Conservation (phyloP, 2,113 vertebrate species). For the Crotalus tigris region DNA sequence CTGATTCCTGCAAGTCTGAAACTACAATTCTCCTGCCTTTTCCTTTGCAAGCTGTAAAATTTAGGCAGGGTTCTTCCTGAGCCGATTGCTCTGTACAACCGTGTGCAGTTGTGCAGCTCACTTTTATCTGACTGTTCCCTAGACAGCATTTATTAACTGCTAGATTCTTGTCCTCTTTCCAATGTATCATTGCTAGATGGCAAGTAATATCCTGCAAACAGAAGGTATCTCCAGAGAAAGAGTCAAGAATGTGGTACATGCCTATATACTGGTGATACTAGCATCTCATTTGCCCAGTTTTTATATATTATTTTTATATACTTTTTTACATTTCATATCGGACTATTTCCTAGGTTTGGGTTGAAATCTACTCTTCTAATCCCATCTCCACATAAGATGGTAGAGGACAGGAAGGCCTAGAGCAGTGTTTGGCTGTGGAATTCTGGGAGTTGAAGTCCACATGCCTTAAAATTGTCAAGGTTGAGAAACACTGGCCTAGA, state of each 20-base stretch:
- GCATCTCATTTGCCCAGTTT: slow-evolving; percentile 22
- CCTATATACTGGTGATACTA: slow-evolving; percentile 30
- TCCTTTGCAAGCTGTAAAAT: not conserved
- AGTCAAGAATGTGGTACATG: not conserved
- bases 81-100: not conserved
- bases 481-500: too few species aligned
- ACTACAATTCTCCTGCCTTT: not conserved
- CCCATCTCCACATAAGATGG: not conserved
- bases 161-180: not conserved
- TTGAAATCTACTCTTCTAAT: not conserved
- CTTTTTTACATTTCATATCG: slow-evolving; percentile 34
- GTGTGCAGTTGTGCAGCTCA: not conserved
- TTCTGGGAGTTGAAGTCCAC: too few species aligned
- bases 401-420: too few species aligned
- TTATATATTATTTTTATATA: slow-evolving; percentile 3
- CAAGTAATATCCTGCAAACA: not conserved
- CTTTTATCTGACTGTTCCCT: not conserved
- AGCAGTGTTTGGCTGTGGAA: too few species aligned
- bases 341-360: not conserved
- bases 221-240: not conserved
- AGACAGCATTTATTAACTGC: not conserved
- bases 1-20: not conserved
- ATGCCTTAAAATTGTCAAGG: too few species aligned
- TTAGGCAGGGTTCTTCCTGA: not conserved
- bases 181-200: not conserved